Percentiles rank a stretch among this genome's conserved stretches.
Conservation (phyloP, 2,113 vertebrate genomes). For the Anguilla japonica region DNA sequence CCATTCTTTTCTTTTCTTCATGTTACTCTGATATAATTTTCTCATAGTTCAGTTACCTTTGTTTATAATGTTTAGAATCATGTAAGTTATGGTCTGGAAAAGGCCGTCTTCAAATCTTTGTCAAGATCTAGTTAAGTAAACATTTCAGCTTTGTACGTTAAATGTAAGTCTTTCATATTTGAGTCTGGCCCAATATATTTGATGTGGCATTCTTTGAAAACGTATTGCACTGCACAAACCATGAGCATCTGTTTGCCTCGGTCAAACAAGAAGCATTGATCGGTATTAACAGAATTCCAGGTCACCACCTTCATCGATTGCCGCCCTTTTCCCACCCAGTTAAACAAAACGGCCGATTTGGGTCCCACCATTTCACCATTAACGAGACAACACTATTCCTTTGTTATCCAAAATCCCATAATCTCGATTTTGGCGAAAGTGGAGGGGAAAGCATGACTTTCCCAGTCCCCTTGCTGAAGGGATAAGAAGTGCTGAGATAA, state of each 20-base stretch:
- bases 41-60: background rate
- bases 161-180: background rate
- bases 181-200: background rate
- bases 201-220: background rate
- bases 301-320: conserved; percentile 14
- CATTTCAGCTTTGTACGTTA: background rate
- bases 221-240: background rate
- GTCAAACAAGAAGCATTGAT: background rate
- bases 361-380: conserved; percentile 36
- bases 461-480: conserved; percentile 43
- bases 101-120: background rate
- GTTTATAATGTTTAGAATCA: background rate
- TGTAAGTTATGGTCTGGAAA: background rate
- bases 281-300: background rate
- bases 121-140: background rate
- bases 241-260: background rate
- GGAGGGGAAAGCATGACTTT: conserved; percentile 53
- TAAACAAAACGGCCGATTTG: conserved; percentile 34
- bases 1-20: background rate
- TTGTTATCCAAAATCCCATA: conserved; percentile 53
- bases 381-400: conserved; percentile 42
- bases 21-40: background rate
- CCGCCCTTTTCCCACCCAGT: conserved; percentile 24
- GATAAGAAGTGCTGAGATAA: conserved; percentile 64
- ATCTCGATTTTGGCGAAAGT: conserved; percentile 47